Base-by-base conservation (phyloP, 2,888 invertebrate genomes). In the Dione juno region DNA sequence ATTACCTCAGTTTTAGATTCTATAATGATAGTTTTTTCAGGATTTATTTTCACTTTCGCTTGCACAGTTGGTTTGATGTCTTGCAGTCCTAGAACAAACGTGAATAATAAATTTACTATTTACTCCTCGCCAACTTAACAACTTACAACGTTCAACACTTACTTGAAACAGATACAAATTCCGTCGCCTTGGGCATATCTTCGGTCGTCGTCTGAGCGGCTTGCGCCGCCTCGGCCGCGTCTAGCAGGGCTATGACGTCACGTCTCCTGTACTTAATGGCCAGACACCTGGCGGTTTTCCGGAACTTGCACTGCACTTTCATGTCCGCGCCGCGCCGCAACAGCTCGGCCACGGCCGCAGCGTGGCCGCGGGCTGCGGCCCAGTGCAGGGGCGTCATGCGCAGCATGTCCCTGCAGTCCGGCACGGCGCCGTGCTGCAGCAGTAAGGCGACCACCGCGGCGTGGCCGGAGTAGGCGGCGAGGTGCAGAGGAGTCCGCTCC, bases 361-460 rank as follows among this genome's bases (percentile, higher is more conserved):
- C 86, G 88, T 97, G 96, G 0, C 96, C 96, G 80, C 96, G 95
- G 89, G 97, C 97, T 53, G 96, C 96, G 8, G 98, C 98, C 98
- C 98, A 98, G 92, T 99, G 98, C 70, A 99, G 93, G 50, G 98
- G 97, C 53, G 98, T 98, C 98, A 91, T 92, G 78, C 82, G 85
- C 79, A 92, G 84, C 89, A 91, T 84, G 87, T 92, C 92, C 73
- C 88, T 79, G 71, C 77, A 77, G 84, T 88, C 87, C 10, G 78
- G 79, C 8, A 74, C 76, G 35, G 90, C 90, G 78, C 88, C 89
- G 75, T 84, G 82, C 65, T 76, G 80, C 74, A 90, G 84, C 84
- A 98, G 97, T 76, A 98, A 81, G 78, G 95, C 94, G 11, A 96
- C 96, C 78, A 97, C 96, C 73, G 94, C 93, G 69, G 95, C 90